A percentile compares a stretch with the other conserved stretches of the same genome.
phyloP scores from a whole-genome alignment of 2,888 invertebrate species.

The Acronicta leporina region DNA sequence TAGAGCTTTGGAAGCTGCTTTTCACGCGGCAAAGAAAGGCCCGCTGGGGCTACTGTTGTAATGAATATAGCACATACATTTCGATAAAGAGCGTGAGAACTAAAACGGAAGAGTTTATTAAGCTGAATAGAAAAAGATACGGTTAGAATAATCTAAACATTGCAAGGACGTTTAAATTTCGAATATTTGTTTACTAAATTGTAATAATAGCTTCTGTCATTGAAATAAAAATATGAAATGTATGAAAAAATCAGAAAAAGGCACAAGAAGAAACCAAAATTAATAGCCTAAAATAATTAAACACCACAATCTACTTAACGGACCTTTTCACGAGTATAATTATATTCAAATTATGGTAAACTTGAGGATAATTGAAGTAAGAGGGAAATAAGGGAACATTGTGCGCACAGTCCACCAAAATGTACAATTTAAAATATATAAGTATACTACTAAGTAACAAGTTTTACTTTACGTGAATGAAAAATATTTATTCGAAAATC shows the following conservation, averaged over 20 bases:
- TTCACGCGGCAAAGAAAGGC: conserved; percentile 58
- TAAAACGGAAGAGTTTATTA: neutral
- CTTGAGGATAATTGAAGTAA: conserved; percentile 47
- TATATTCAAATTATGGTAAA: conserved; percentile 53
- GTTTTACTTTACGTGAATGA: conserved; percentile 17
- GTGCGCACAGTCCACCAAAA: conserved; percentile 22
- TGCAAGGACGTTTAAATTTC: no score
- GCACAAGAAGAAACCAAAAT: conserved; percentile 18
- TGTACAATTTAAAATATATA: conserved; percentile 41
- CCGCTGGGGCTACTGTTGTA: conserved; percentile 41
- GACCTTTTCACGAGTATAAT: conserved; percentile 49
- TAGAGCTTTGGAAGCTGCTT: conserved; percentile 55
- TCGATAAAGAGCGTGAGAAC: conserved; percentile 10
- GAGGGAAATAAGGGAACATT: conserved; percentile 42
- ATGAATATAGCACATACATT: conserved; percentile 53
- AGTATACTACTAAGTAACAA: conserved; percentile 13
- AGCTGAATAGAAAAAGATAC: neutral
- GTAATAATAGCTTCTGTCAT: no score
- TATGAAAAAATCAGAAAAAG: conserved; percentile 14
- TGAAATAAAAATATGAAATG: conserved; percentile 2
- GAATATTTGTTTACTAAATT: no score
- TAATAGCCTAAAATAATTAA: conserved; percentile 46
- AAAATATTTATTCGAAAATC: no score
- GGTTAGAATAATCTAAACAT: no score
- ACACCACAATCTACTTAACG: conserved; percentile 52